Percentiles rank a stretch among this genome's conserved stretches.
Evolutionary conservation across 2,888 invertebrate genomes (phyloP).

Genomic region (Tuberolachnus salignus): DNA sequence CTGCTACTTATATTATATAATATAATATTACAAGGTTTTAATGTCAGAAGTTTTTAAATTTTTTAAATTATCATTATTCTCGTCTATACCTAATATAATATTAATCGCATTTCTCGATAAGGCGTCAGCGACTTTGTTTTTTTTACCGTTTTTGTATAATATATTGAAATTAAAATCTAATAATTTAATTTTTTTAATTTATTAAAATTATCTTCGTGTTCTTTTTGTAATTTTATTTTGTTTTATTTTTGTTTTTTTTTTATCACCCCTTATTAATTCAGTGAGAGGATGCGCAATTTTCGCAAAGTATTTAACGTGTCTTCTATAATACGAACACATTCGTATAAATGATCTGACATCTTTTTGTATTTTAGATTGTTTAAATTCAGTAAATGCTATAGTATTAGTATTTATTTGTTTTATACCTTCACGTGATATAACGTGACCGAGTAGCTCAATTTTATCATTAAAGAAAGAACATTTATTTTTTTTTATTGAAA

Average conservation of each 20-base stretch:
- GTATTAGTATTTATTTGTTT: not conserved
- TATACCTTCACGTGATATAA: not conserved
- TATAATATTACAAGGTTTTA: no score
- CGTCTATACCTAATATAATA: no score
- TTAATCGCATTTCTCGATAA: no score
- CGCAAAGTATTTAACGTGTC: not conserved
- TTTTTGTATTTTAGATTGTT: not conserved
- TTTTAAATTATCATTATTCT: no score
- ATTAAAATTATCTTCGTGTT: no score
- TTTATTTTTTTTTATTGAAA: not conserved
- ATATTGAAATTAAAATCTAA: no score
- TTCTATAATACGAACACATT: not conserved
- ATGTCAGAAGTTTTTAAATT: no score
- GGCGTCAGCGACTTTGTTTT: no score
- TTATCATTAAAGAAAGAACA: not conserved
- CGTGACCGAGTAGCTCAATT: not conserved
- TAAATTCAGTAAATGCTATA: not conserved
- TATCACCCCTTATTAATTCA: not conserved
- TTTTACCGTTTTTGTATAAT: no score
- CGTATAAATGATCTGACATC: not conserved
- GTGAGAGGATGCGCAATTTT: not conserved
- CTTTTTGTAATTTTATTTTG: no score
- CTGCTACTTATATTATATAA: no score
- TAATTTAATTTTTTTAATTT: no score
- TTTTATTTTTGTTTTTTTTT: not conserved